Percentiles rank a stretch among this genome's conserved stretches.
phyloP scores from a whole-genome alignment of 2,797 vertebrate genomes.

The Sebastes flavidus region DNA sequence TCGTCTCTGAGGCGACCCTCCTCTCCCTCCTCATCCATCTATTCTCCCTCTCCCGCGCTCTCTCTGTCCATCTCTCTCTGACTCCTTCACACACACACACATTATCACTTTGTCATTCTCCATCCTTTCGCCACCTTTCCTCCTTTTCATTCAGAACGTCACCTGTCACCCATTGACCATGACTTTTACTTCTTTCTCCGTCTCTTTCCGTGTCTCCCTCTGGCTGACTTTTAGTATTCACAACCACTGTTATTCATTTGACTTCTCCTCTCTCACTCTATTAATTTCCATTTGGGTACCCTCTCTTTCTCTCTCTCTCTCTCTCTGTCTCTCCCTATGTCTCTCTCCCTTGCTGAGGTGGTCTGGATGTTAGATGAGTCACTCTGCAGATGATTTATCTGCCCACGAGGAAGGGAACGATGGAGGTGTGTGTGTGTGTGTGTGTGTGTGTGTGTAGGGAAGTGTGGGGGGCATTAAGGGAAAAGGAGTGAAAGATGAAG shows the following conservation, averaged over 20 bases:
- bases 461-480: neutral
- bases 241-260: constrained; percentile 45
- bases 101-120: constrained; percentile 5
- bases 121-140: neutral
- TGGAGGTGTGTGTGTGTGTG: constrained; percentile 37
- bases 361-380: constrained; percentile 60
- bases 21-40: constrained; percentile 10
- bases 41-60: neutral
- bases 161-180: constrained; percentile 4
- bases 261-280: constrained; percentile 56
- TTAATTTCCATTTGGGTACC: constrained; percentile 47
- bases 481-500: constrained; percentile 45
- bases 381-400: constrained; percentile 68
- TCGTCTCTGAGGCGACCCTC: constrained; percentile 8
- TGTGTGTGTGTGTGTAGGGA: constrained; percentile 17
- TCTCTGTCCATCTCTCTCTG: neutral
- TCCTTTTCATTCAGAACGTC: neutral
- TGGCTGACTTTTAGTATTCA: constrained; percentile 46
- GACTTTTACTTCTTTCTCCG: neutral
- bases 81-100: constrained; percentile 9
- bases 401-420: constrained; percentile 52
- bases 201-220: constrained; percentile 3
- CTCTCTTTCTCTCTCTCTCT: constrained; percentile 7
- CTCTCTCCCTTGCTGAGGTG: constrained; percentile 51
- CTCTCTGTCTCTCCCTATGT: constrained; percentile 8